Base-by-base conservation (phyloP, 2,888 invertebrate genomes). In the Agrypnus murinus region DNA sequence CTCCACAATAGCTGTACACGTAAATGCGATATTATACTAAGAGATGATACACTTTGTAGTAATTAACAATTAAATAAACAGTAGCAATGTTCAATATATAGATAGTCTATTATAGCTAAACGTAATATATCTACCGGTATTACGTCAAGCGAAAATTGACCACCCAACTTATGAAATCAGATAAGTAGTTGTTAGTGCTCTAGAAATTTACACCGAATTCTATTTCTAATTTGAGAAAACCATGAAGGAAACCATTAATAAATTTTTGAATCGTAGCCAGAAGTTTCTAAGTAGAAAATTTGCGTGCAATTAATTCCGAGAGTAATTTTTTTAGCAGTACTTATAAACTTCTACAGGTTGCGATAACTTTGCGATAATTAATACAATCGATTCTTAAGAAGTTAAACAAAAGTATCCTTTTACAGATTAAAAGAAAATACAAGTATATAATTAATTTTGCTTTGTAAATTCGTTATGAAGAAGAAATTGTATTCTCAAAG, bases 231-330 rank as follows among this genome's bases (percentile, higher is more conserved):
- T 50, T 32, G 9, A 50, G 50, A n/a, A 12, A 8, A 14, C n/a
- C 14, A 43, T 14, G 12, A 43, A 43, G 17, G 25, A 25, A 32
- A n/a, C 31, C 10, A 50, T 50, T 31, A 50, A 10, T 25, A 50
- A 31, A 50, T 25, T 10, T 50, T 50, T 50, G 50, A 50, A 50
- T 14, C 50, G 14, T 1, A 12, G 50, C 50, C 50, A 48, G 10
- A 10, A 48, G 25, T 2, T 45, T 40, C n/a, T 12, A 10, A 43
- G 31, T 7, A 50, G 25, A 50, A 50, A 32, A 50, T 50, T 25
- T 12, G 50, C 32, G 12, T 25, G 50, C 50, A 50, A 50, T 31
- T 19, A 19, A 31, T 50, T 50, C 50, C 10, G n/a, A 19, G 50
- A 50, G 31, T 50, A 50, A 32, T 1, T 50, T n/a, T 5, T 5